Evolutionary conservation across 1,140 invertebrate species (phyloP), one percentile per base, ranked within the genome.

Genomic region (Nixonia krombeini): DNA sequence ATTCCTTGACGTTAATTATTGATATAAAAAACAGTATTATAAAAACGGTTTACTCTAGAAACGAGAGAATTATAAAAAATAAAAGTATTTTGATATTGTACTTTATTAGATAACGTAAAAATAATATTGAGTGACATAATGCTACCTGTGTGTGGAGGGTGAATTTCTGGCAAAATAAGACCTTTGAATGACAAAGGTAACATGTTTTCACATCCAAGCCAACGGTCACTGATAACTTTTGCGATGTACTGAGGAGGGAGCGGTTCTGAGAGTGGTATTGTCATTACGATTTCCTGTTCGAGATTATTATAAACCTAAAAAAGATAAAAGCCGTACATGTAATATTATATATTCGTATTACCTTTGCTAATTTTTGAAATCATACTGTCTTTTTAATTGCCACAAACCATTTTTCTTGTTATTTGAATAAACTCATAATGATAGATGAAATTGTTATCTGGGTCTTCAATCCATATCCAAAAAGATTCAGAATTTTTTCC

Each of bases 391-490:
- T n/a, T n/a, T n/a, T n/a, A n/a, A n/a, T n/a, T n/a, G 13, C 10
- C 28, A 53, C 41, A 38, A 76, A 96, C 94, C 87, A 94, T 91
- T 86, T 95, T 95, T 83, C 93, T 93, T 10, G 92, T 94, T 1
- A 99, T 81, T 8, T 93, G 88, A 79, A 99, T 95, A 72, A 94
- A 93, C 79, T 99, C 98, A 42, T 93, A 93, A 86, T 99, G 98
- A 82, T 99, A 97, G 76, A 99, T 99, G 66, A 91, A 91, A 82
- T 98, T 96, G 53, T 88, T 93, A 8, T 95, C 93, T 0, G 96
- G 92, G 86, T 99, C 96, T 85, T 99, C 97, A 9, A 99, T 92
- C 96, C 97, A 99, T 42, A 99, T 90, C 94, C 96, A 99, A 84
- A 98, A 99, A 1, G 92, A 89, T 85, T 99, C 95, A 0, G 92